Evolutionary conservation across 2,888 invertebrate species (phyloP), one percentile per base, ranked within the genome.

Genomic region (Brenthis daphne): DNA sequence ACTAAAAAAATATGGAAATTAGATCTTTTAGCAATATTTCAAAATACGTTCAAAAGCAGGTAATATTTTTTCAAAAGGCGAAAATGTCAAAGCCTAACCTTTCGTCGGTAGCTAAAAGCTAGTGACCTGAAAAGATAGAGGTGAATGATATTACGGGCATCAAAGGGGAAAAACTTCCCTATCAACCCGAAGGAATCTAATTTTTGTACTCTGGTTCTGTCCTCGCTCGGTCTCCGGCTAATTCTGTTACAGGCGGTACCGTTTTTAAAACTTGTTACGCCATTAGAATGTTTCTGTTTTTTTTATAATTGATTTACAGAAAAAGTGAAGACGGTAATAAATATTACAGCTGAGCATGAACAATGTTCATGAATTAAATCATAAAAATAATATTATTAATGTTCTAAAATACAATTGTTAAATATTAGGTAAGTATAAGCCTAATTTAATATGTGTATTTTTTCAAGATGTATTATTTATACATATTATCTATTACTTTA

Each of bases 131-230:
- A 51, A 51, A 48, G 58, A 82, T 84, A 81, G 82, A 83, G 82
- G 82, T 82, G 80, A 85, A 89, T 79, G 82, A 82, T 71, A 83
- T 88, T 86, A 60, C 60, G 64, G 69, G 79, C 83, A 83, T 89
- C 88, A 90, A 90, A 89, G 88, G 81, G 80, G 77, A 76, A 80
- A 83, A 79, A 76, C 76, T 80, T 80, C 79, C 80, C 77, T 73
- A 75, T 71, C 66, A 73, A 70, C 75, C 76, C 75, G 74, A 77
- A 80, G 79, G 77, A 90, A 89, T 89, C 85, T 85, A 89, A 90
- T 89, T 90, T 89, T 89, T 89, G 85, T 73, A 77, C 79, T 85
- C 85, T 86, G 82, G 83, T 82, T 80, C 77, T 76, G 74, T 74
- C 76, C 76, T 74, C 75, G 75, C 75, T 72, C 77, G 76, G 75